These are phyloP conservation scores for Daphoenositta chrysoptera DNA, from an alignment of 2,113 vertebrate species.

Conservation along the genomic window DNA sequence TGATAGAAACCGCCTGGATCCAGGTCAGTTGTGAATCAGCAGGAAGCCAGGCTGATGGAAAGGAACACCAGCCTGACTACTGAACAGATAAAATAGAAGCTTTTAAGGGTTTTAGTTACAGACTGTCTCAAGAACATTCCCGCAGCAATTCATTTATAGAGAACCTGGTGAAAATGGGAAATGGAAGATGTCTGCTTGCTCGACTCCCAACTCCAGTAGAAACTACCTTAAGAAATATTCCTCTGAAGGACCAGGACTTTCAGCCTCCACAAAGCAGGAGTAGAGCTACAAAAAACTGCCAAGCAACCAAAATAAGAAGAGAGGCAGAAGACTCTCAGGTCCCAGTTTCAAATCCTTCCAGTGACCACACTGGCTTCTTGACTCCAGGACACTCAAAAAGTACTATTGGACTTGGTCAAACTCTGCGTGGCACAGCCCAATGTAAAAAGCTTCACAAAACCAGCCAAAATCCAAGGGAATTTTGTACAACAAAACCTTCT, in stretches of 20 bases:
- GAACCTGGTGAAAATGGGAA: not conserved
- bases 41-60: not conserved
- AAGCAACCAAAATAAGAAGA: not conserved
- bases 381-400: not conserved
- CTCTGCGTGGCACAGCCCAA: not conserved
- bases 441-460: not conserved
- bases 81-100: not conserved
- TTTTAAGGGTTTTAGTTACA: not conserved
- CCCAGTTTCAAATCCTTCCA: not conserved
- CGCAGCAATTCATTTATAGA: not conserved
- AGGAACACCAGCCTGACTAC: not conserved
- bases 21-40: not conserved
- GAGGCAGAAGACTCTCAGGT: not conserved
- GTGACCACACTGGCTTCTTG: rapidly evolving
- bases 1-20: not conserved
- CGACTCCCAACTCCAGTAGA: not conserved
- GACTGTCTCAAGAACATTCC: not conserved
- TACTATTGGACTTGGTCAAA: not conserved
- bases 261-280: not conserved
- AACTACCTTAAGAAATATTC: not conserved
- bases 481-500: not conserved
- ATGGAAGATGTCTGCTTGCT: not conserved
- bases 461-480: not conserved
- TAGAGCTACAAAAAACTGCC: not conserved
- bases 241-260: not conserved